Evolutionary conservation across 2,888 invertebrate genomes (phyloP).

Genomic region (Trachelus troglodyta): DNA sequence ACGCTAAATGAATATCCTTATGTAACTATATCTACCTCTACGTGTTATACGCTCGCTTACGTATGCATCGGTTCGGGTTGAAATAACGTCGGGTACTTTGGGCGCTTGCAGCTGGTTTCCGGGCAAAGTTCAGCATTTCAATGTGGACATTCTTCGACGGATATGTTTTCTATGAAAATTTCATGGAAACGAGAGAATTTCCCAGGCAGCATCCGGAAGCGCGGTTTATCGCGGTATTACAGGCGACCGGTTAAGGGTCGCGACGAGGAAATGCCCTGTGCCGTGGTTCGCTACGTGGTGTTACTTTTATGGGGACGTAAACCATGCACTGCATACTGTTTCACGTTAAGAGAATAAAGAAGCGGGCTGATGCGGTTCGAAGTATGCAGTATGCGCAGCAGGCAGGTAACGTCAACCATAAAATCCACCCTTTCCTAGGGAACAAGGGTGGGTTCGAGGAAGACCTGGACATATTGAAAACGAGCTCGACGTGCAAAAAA

Average conservation of each 20-base stretch:
- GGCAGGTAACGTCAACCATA: slow-evolving; percentile 45
- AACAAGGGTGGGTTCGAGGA: neutral
- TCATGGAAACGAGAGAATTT: slow-evolving; percentile 38
- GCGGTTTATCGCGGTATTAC: slow-evolving; percentile 52
- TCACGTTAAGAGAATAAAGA: slow-evolving; percentile 55
- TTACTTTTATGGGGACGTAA: slow-evolving; percentile 59
- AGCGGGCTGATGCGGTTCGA: slow-evolving; percentile 34
- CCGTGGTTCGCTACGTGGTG: slow-evolving; percentile 35
- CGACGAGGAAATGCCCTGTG: slow-evolving; percentile 36
- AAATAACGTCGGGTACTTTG: neutral
- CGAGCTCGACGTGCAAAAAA: neutral
- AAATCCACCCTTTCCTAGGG: slow-evolving; percentile 34
- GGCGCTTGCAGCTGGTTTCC: neutral
- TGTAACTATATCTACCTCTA: neutral
- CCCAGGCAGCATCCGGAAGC: slow-evolving; percentile 26
- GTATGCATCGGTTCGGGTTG: neutral
- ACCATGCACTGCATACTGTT: slow-evolving; percentile 47
- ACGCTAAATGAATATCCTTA: too few relatives aligned
- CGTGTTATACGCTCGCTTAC: neutral
- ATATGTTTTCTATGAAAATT: slow-evolving; percentile 34
- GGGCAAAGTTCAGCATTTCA: neutral
- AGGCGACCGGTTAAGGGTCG: slow-evolving; percentile 45
- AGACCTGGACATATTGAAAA: neutral
- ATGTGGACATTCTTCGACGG: slow-evolving; percentile 9
- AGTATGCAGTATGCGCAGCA: slow-evolving; percentile 27